Conservation (phyloP, 2,888 invertebrate species). For the Stenodema calcarata region DNA sequence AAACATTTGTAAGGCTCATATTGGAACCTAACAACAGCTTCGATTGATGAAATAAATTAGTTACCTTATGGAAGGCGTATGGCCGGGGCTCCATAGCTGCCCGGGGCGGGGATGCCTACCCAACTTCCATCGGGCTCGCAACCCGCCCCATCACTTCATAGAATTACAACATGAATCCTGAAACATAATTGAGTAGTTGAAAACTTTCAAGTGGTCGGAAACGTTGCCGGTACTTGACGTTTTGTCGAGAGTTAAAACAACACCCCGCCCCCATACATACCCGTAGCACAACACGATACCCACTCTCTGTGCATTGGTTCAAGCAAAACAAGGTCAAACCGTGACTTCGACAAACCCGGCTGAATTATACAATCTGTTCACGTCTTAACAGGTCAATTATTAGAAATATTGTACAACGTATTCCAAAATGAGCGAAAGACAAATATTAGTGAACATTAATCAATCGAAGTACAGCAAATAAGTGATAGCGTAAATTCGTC, state of each 20-base stretch:
- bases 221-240: background rate
- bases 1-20: no score
- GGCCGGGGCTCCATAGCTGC: conserved; percentile 65
- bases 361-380: background rate
- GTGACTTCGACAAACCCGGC: background rate
- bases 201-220: background rate
- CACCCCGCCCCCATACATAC: background rate
- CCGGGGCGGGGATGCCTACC: conserved; percentile 71
- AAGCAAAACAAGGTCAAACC: conserved; percentile 40
- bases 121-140: conserved; percentile 86
- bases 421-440: background rate
- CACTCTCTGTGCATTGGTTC: background rate
- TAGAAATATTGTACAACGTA: background rate
- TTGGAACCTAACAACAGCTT: no score
- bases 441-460: background rate
- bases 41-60: no score
- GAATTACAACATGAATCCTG: conserved; percentile 51
- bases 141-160: conserved; percentile 75
- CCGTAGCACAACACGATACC: background rate
- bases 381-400: background rate
- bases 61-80: conserved; percentile 77
- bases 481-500: conserved; percentile 31
- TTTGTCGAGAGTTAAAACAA: background rate
- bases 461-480: conserved; percentile 26
- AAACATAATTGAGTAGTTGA: background rate